Conservation (phyloP, 2,113 vertebrate species). For the Lepus europaeus region DNA sequence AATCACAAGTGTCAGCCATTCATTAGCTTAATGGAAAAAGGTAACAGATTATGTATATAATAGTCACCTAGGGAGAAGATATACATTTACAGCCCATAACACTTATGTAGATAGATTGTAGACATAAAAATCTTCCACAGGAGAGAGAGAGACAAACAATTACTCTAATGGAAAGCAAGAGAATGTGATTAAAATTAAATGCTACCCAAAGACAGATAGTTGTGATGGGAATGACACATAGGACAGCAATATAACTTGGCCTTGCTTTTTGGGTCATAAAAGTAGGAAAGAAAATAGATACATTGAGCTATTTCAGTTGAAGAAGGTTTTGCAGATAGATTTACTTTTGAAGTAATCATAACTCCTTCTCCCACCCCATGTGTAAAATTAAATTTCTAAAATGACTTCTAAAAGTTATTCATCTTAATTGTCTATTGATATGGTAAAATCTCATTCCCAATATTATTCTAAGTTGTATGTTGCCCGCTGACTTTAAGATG, state of each 20-base stretch:
- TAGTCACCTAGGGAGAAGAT: conserved; percentile 73
- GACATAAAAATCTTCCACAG: conserved; percentile 84
- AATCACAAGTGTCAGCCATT: conserved; percentile 67
- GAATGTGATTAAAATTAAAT: conserved; percentile 81
- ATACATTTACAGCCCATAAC: conserved; percentile 79
- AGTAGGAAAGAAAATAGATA: conserved; percentile 14
- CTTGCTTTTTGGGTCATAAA: conserved; percentile 39
- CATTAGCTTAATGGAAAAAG: conserved; percentile 77
- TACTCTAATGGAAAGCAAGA: conserved; percentile 86
- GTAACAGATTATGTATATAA: conserved; percentile 78
- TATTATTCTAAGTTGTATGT: background rate
- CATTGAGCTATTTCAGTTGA: background rate
- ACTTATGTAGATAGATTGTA: conserved; percentile 85
- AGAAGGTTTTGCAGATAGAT: background rate
- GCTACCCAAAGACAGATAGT: conserved; percentile 58
- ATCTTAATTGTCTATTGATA: background rate
- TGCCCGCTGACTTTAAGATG: background rate
- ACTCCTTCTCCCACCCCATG: background rate
- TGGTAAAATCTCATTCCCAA: background rate
- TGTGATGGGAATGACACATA: conserved; percentile 53
- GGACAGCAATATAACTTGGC: background rate
- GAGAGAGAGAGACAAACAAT: conserved; percentile 85
- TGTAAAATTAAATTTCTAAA: background rate
- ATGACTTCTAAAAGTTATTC: background rate
- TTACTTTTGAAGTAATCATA: conserved; percentile 34